Percentiles rank a stretch among this genome's conserved stretches.
Conservation (phyloP, 1,140 invertebrate species). For the Hycleus cichorii region DNA sequence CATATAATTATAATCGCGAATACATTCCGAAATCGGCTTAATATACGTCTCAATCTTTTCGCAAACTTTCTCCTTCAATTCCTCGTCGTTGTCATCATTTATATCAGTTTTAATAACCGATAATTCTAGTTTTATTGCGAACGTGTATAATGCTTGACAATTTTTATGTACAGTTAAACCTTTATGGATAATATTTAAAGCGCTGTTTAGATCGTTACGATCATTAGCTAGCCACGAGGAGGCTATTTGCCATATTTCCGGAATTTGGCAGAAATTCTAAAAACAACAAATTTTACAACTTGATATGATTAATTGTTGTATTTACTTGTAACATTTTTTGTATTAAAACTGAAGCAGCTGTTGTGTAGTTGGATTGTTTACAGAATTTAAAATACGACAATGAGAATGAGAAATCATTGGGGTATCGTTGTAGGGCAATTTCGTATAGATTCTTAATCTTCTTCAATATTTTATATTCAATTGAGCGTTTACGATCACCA, state of each 20-base stretch:
- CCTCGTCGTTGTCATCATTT: not conserved
- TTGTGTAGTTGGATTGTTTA: slow-evolving; percentile 19
- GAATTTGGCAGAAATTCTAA: slow-evolving; percentile 18
- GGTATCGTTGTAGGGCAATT: slow-evolving; percentile 25
- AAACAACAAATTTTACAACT: not conserved
- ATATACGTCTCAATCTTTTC: slow-evolving; percentile 10
- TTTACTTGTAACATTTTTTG: slow-evolving; percentile 29
- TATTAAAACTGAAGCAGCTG: slow-evolving; percentile 18
- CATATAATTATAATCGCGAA: slow-evolving; percentile 19
- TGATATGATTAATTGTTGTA: too few species aligned
- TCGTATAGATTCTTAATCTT: slow-evolving; percentile 28
- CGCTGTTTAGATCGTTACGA: slow-evolving; percentile 15
- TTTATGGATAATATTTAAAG: slow-evolving; percentile 11
- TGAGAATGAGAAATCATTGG: slow-evolving; percentile 22
- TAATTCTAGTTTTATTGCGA: slow-evolving; percentile 17
- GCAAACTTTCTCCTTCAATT: slow-evolving; percentile 1
- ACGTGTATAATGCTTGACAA: slow-evolving; percentile 12
- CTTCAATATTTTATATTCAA: slow-evolving; percentile 27
- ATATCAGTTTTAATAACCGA: not conserved
- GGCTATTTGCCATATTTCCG: slow-evolving; percentile 19
- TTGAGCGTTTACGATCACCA: slow-evolving; percentile 19
- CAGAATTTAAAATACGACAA: slow-evolving; percentile 31
- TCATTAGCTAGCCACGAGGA: slow-evolving; percentile 17
- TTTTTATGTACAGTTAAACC: slow-evolving; percentile 20
- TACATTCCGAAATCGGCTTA: slow-evolving; percentile 11